Base-by-base conservation (phyloP, 1,140 invertebrate species). In the fruit fly (Drosophila melanogaster) region DNA sequence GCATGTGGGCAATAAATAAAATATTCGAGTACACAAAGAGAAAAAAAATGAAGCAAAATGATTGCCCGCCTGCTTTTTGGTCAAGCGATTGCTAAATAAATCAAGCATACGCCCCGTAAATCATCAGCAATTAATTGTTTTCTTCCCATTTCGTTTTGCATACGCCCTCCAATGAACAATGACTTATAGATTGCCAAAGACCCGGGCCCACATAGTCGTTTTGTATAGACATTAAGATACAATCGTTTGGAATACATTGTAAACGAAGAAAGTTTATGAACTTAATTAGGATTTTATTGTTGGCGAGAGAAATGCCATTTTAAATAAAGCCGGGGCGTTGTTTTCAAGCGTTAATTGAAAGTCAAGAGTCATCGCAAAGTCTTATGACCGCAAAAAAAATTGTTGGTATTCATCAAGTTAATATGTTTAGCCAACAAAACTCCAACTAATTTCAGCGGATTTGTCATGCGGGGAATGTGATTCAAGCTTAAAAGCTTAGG, bases 81-180 rank as follows among this genome's bases (percentile, higher is more conserved):
- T 74, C 66, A 79, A 79, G 26, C 49, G 57, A 58, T 77, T 64
- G 46, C 53, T 33, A 78, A 66, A 81, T 84, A 84, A 84, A 84
- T 84, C 80, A 79, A 84, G 80, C 58, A 84, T 84, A 84, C 80
- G 80, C 80, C 80, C 81, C 71, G 71, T 84, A 79, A 84, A 84
- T 84, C 81, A 84, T 84, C 77, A 77, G 58, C 67, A 84, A 84
- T 85, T 84, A 84, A 84, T 81, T 62, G 66, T 74, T 79, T 79
- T 72, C 46, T 67, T 58, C 50, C 65, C 67, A 70, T 70, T 74
- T 53, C 11, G 53, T 41, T 77, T 67, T 69, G 55, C 62, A 77
- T 77, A 77, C 73, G 74, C 74, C 58, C 54, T 65, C 47, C 61
- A 53, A 64, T 65, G 47, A 67, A 77, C 73, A 60, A 76, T 54